Base-by-base conservation (phyloP, 2,113 vertebrate species). In the Pteronura brasiliensis region DNA sequence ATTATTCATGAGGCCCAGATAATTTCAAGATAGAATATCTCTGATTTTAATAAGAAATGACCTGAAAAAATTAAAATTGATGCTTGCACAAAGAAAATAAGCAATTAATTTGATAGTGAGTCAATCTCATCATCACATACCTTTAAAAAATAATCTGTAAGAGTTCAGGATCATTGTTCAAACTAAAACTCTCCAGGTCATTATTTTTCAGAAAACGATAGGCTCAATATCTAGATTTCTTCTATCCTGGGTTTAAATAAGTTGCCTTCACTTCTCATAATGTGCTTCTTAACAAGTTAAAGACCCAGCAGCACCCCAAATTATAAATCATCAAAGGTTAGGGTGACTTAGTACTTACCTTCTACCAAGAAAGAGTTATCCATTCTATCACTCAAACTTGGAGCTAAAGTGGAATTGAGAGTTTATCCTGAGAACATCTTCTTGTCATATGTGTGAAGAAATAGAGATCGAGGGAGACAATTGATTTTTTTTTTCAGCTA, bases 251-350 rank as follows among this genome's bases (percentile, higher is more conserved):
- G 88, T 97, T 97, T 44, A 94, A 95, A 84, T 83, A 97, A 79
- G 71, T 97, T 95, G 83, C 92, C 79, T 85, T 97, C 96, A 98
- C 96, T 98, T 98, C 97, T 83, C 25, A 29, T 63, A 84, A 97
- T 97, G 61, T 97, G 86, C 71, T 98, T 90, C 13, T 81, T 97
- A 98, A 98, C 83, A 57, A 95, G 95, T 0, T 0, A 98, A 98
- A 98, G 98, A 90, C 88, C 88, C 85, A 86, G 93, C 89, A 59
- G 96, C 79, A 82, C 96, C 86, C 98, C 76, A 95, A 98, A 97
- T 91, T 47, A 29, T 96, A 97, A 97, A 96, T 98, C 90, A 95
- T 95, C 89, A 97, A 98, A 98, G 93, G 90, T 98, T 98, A 98
- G 90, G 97, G 97, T 98, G 97, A 98, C 95, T 98, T 98, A 96